Percentiles rank a stretch among this genome's conserved stretches.
These are phyloP conservation scores for Octodonta nipae DNA, from an alignment of 2,888 invertebrate species.

Conservation along the genomic window DNA sequence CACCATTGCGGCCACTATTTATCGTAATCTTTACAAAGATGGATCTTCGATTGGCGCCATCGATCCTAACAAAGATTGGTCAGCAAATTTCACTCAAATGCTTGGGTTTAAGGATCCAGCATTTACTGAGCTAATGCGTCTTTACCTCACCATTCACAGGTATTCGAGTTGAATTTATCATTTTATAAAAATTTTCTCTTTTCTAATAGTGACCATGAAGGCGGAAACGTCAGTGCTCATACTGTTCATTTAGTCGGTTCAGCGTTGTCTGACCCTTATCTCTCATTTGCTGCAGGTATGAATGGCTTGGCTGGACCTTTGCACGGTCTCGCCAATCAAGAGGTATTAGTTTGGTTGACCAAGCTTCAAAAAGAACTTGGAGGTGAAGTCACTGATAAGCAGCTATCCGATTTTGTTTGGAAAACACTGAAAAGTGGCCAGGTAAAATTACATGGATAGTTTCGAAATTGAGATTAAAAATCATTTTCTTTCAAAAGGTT, in stretches of 20 bases:
- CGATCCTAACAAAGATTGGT: slow-evolving; percentile 80
- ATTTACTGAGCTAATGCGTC: slow-evolving; percentile 78
- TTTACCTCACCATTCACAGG: slow-evolving; percentile 87
- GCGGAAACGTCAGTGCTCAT: slow-evolving; percentile 90
- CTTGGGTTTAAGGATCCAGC: slow-evolving; percentile 69
- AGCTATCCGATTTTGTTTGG: slow-evolving; percentile 90
- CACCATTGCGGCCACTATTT: slow-evolving; percentile 83
- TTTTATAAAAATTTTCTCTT: no score
- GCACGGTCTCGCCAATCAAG: slow-evolving; percentile 89
- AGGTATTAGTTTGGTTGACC: slow-evolving; percentile 80
- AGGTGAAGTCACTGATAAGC: slow-evolving; percentile 70
- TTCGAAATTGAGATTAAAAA: no score
- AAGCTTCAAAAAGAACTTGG: slow-evolving; percentile 76
- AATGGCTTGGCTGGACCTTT: slow-evolving; percentile 88
- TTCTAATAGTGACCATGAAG: slow-evolving; percentile 93
- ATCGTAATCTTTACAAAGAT: slow-evolving; percentile 71
- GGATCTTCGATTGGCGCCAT: slow-evolving; percentile 48
- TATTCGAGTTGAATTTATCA: no score
- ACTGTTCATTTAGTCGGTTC: slow-evolving; percentile 85
- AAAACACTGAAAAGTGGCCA: slow-evolving; percentile 87
- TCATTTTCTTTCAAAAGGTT: no score
- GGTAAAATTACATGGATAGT: no score
- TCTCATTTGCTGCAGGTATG: slow-evolving; percentile 82
- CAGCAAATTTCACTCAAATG: slow-evolving; percentile 80
- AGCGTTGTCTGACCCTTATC: slow-evolving; percentile 82